Evolutionary conservation across 2,797 vertebrate genomes (phyloP).

Genomic region (Gobio occitaniae): DNA sequence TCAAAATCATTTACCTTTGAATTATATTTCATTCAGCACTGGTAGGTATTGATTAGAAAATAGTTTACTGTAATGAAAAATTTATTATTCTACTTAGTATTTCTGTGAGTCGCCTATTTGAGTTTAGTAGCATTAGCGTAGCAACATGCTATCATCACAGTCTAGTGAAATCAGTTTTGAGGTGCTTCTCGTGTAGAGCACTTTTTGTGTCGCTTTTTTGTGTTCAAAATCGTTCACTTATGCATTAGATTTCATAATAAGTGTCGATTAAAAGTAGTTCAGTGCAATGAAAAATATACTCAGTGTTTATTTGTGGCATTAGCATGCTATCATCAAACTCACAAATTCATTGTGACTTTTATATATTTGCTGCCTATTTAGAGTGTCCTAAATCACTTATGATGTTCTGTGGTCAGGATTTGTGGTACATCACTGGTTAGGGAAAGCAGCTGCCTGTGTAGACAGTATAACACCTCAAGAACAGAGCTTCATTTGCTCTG

Average conservation of each 20-base stretch:
- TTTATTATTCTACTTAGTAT: neutral
- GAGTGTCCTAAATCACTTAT: neutral
- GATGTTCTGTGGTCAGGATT: neutral
- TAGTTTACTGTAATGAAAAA: constrained; percentile 4
- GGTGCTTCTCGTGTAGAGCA: neutral
- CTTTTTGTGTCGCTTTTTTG: no score
- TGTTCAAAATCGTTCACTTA: neutral
- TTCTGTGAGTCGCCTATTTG: neutral
- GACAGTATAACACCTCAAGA: neutral
- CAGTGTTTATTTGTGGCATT: neutral
- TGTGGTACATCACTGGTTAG: neutral
- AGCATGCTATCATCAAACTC: constrained; percentile 2
- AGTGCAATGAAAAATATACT: neutral
- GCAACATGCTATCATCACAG: neutral
- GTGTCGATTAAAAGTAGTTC: neutral
- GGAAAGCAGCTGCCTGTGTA: neutral
- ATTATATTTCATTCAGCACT: neutral
- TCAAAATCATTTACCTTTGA: neutral
- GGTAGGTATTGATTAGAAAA: neutral
- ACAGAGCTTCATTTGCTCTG: neutral
- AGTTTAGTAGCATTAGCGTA: neutral
- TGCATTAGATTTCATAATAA: neutral
- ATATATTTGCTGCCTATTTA: neutral
- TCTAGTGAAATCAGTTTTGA: neutral
- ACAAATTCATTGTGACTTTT: neutral